phyloP scores from a whole-genome alignment of 2,888 invertebrate species.

The Lydus trimaculatus region DNA sequence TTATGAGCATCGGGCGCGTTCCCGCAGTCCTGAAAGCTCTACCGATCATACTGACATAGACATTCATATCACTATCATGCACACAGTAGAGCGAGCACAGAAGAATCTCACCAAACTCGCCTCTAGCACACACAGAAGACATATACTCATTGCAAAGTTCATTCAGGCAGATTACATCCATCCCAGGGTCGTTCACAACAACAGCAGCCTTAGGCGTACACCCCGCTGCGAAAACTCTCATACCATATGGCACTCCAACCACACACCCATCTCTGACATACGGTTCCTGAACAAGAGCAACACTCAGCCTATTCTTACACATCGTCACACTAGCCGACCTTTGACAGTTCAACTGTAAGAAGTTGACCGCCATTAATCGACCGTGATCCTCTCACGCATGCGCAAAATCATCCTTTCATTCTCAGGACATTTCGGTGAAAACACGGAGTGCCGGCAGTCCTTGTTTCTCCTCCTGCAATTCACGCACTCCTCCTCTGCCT shows the following conservation, averaged over 20 bases:
- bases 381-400: neutral
- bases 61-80: conserved; percentile 8
- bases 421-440: neutral
- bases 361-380: neutral
- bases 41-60: conserved; percentile 7
- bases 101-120: conserved; percentile 22
- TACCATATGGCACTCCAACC: conserved; percentile 23
- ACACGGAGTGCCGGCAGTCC: neutral
- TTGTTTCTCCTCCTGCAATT: neutral
- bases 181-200: conserved; percentile 14
- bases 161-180: neutral
- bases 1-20: conserved; percentile 20
- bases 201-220: too few relatives aligned
- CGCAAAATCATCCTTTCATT: neutral
- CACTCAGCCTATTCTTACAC: conserved; percentile 3
- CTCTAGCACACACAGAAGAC: conserved; percentile 27
- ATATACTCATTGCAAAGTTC: neutral
- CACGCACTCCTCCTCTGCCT: neutral
- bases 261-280: conserved; percentile 10
- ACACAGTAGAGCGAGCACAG: conserved; percentile 33
- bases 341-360: conserved; percentile 10
- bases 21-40: neutral
- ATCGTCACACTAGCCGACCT: neutral
- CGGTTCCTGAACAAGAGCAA: conserved; percentile 21
- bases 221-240: conserved; percentile 6